Conservation (phyloP, 2,797 vertebrate genomes). For the Tangara arthus region DNA sequence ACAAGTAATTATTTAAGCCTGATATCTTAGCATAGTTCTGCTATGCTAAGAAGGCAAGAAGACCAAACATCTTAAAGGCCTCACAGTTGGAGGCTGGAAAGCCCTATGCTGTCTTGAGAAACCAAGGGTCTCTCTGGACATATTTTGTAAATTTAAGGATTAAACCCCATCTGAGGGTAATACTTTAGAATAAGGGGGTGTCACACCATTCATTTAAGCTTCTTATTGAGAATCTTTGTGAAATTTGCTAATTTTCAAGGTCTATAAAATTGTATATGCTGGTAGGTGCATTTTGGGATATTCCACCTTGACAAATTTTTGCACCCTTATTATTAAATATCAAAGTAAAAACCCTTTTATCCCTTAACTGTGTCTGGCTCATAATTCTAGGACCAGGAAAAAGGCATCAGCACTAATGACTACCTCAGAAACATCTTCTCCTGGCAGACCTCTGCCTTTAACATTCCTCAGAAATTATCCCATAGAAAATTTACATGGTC, state of each 20-base stretch:
- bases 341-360: neutral
- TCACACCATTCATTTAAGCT: neutral
- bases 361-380: neutral
- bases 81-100: neutral
- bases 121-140: neutral
- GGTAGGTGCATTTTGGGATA: neutral
- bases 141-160: neutral
- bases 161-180: neutral
- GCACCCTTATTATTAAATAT: neutral
- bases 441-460: neutral
- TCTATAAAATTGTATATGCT: neutral
- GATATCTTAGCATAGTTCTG: neutral
- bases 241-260: neutral
- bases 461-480: neutral
- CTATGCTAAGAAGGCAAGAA: neutral
- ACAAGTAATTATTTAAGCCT: neutral
- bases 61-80: neutral
- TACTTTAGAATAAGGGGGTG: too few species aligned
- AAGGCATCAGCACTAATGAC: neutral
- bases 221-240: neutral
- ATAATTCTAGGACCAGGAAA: neutral
- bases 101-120: too few species aligned
- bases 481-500: neutral
- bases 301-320: neutral
- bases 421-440: accelerated